These are phyloP conservation scores for Typhlichthys subterraneus DNA, from an alignment of 2,797 vertebrate genomes.

Conservation along the genomic window DNA sequence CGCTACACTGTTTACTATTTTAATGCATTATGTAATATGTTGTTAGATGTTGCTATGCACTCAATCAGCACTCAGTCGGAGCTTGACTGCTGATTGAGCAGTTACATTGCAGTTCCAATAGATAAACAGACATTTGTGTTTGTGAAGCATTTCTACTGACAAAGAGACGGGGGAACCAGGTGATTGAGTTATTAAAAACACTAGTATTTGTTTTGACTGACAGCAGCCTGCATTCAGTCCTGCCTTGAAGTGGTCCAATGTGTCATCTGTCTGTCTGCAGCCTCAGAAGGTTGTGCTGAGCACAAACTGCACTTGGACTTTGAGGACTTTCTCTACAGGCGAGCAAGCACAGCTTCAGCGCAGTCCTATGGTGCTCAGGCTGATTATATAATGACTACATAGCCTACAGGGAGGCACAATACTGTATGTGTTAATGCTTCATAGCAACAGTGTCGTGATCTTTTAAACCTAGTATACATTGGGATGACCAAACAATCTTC, in stretches of 20 bases:
- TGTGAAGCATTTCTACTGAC: conserved; percentile 14
- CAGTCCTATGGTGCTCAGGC: conserved; percentile 44
- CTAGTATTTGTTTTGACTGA: conserved; percentile 31
- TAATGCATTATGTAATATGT: too few relatives aligned
- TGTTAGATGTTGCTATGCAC: too few relatives aligned
- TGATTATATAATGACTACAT: conserved; percentile 60
- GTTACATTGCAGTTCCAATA: background rate
- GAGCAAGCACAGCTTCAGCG: conserved; percentile 43
- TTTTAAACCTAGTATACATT: too few relatives aligned
- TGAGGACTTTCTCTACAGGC: conserved; percentile 48
- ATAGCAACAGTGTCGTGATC: conserved; percentile 1
- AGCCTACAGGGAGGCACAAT: conserved; percentile 28
- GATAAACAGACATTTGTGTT: background rate
- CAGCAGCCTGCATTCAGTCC: conserved; percentile 36
- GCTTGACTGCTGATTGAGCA: too few relatives aligned
- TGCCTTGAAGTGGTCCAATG: conserved; percentile 42
- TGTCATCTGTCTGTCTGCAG: conserved; percentile 44
- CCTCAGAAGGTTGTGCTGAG: conserved; percentile 56
- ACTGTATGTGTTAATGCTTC: conserved; percentile 31
- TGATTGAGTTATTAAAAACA: conserved; percentile 8
- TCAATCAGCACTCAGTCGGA: too few relatives aligned
- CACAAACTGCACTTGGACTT: conserved; percentile 46
- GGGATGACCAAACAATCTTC: too few relatives aligned
- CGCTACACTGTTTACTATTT: too few relatives aligned
- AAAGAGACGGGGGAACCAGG: background rate